Base-by-base conservation (phyloP, 1,140 invertebrate genomes). In the Meloidogyne hapla region DNA sequence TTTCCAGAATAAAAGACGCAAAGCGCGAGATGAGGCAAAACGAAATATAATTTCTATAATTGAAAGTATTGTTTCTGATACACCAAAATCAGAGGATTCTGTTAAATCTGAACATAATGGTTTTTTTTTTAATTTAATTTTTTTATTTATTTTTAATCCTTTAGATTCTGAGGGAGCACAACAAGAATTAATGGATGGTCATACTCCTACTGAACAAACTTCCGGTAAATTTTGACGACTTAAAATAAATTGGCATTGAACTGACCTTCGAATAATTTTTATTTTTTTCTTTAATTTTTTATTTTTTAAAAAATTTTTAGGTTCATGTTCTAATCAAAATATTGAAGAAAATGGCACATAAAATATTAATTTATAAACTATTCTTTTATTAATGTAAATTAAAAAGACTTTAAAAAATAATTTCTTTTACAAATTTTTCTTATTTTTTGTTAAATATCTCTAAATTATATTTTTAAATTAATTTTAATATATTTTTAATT, bases 41-140 rank as follows among this genome's bases (percentile, higher is more conserved):
- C 40, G 72, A 12, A 77, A 64, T 45, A 77, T 77, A 38, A 76
- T 75, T 25, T 56, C 69, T 21, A 77, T 77, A 25, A 77, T 77
- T 28, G 75, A 77, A 28, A 77, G 75, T 66, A 65, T 77, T n/a
- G 75, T 77, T 28, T 40, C 45, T 26, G 75, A 76, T 21, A 73
- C 75, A 21, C 75, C 45, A 8, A 56, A 56, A 56, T 56, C 48
- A n/a, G 48, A 56, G 6, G 48, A 21, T 56, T 56, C 48, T 5
- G 18, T 56, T 21, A 56, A 56, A 21, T 56, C 48, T 56, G 48
- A 56, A 56, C 45, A 8, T 15, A 48, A 18, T 48, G 48, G 48
- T 56, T 5, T 56, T 42, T 56, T 56, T n/a, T 56, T n/a, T 56
- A 21, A 8, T 56, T 56, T n/a, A n/a, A 56, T n/a, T n/a, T n/a